Evolutionary conservation across 2,888 invertebrate species (phyloP), one percentile per base, ranked within the genome.

Genomic region (Eledone cirrhosa): DNA sequence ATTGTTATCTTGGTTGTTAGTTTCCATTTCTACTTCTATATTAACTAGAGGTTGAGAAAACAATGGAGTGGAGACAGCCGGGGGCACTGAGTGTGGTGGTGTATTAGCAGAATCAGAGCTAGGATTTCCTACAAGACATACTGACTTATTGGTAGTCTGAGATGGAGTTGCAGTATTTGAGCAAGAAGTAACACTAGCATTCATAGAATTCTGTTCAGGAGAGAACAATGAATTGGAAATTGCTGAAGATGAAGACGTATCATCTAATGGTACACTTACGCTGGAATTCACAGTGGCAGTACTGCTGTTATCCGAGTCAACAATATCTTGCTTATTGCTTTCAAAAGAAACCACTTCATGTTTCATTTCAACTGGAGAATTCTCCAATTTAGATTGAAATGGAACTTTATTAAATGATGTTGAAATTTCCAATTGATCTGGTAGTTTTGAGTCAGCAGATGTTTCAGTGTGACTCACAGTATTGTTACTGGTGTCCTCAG

Each of bases 281-380:
- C 72, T 41, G 13, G 72, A 72, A 22, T 72, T 72, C n/a, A 22
- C 33, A 33, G 31, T 31, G 24, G 41, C 8, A n/a, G 31, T 33
- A 24, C 33, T 33, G 33, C n/a, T 33, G n/a, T 27, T 41, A 14
- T 72, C 72, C 31, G 33, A 72, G 72, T 72, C 72, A n/a, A 72
- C n/a, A n/a, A 72, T 41, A n/a, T 72, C 72, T 11, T 72, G 72
- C 33, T 72, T 72, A 72, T 72, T 72, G 72, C 72, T 72, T 72
- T 72, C 33, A 72, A 72, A 72, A 72, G 72, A 72, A 31, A 72
- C 72, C 72, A 72, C 41, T n/a, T 72, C 72, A n/a, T 72, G 72
- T 22, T 72, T 72, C 41, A 72, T 72, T 41, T 72, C 33, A 19
- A 41, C 41, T 3, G 72, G 22, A 72, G 72, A 3, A 22, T 41